Percentiles rank a stretch among this genome's conserved stretches.
Conservation (phyloP, 2,113 vertebrate genomes). For the Siniperca chuatsi region DNA sequence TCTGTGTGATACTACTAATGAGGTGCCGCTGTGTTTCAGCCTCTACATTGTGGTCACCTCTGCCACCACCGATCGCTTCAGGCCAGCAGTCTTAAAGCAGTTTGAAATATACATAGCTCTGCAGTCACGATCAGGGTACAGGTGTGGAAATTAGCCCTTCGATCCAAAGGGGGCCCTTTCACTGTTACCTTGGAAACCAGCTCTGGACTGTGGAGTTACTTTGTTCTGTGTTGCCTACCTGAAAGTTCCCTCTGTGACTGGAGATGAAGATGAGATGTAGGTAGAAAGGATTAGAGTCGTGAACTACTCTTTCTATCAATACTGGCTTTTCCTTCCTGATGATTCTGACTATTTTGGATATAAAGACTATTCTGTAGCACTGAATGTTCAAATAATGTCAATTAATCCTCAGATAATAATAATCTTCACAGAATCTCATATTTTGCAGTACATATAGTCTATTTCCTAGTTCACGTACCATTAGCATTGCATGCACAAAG, state of each 20-base stretch:
- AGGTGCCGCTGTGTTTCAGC: conserved; percentile 32
- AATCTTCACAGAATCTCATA: not conserved
- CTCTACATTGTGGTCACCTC: conserved; percentile 26
- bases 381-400: not conserved
- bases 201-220: conserved; percentile 51
- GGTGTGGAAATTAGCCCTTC: conserved; percentile 69
- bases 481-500: not conserved
- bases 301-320: conserved; percentile 7
- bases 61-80: not conserved
- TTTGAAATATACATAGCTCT: conserved; percentile 43
- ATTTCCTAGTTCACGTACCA: not conserved
- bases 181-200: conserved; percentile 78
- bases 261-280: conserved; percentile 21
- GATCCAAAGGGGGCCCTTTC: conserved; percentile 46
- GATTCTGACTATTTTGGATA: not conserved
- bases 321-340: not conserved
- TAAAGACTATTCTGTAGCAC: not conserved
- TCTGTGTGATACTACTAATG: conserved; percentile 34
- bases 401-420: not conserved
- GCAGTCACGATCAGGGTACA: conserved; percentile 40
- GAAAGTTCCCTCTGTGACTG: conserved; percentile 39
- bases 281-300: conserved; percentile 28
- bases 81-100: conserved; percentile 20
- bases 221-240: conserved; percentile 49
- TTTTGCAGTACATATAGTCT: not conserved